Evolutionary conservation across 2,888 invertebrate genomes (phyloP), one percentile per base, ranked within the genome.

Genomic region (Ormyrus pomaceus): DNA sequence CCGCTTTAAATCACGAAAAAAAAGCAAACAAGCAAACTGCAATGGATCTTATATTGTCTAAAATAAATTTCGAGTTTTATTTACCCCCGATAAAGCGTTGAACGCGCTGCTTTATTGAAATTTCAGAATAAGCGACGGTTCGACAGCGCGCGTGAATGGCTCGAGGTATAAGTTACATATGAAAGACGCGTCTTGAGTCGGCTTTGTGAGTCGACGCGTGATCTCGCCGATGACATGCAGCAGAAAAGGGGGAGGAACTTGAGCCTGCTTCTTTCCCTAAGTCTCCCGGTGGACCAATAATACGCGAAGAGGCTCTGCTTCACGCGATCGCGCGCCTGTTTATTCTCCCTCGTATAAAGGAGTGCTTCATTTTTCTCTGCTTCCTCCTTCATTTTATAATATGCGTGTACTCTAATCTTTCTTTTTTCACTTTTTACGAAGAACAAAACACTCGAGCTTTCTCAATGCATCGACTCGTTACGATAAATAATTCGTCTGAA

Each of bases 221-320:
- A 50, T 64, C 70, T 19, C 51, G 46, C 2, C 70, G 64, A 64
- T 70, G 64, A 70, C 56, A 70, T 70, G 77, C 77, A 70, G n/a
- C 58, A 51, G 48, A 46, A 53, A 61, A 75, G 58, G 19, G 61
- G n/a, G 13, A 45, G 48, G 50, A 70, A 46, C n/a, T n/a, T n/a
- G 10, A 7, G 53, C 19, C 65, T 45, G 46, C 6, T 34, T 64
- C 64, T 62, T 69, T 76, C 55, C 48, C 62, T 62, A 53, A 53
- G 51, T 5, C 69, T 55, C 19, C 46, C 59, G 62, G 46, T 76
- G 76, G 69, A 53, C 69, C 62, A 62, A 68, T 76, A 76, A 69
- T 62, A 10, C 13, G 11, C 66, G 58, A 5, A 13, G 53, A 51
- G 10, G 6, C 58, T 66, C n/a, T 56, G 11, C 59, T 75, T 8